Conservation (phyloP, 1,140 invertebrate genomes). For the Ips nitidus region DNA sequence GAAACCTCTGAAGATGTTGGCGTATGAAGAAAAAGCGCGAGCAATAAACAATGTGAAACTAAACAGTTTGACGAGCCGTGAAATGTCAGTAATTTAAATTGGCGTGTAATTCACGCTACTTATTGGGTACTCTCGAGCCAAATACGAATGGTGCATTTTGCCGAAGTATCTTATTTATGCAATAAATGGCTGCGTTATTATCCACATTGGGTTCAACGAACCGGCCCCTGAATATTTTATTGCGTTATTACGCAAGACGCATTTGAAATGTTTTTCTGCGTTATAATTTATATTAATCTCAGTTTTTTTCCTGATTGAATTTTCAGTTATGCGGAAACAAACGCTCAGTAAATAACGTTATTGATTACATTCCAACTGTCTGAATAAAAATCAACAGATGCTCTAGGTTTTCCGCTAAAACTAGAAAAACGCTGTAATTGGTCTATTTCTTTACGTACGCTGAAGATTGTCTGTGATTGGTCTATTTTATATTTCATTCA, state of each 20-base stretch:
- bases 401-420: too few species aligned
- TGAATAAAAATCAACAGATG: too few species aligned
- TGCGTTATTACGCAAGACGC: conserved; percentile 5
- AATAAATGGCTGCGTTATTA: conserved; percentile 2
- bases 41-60: neutral
- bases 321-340: conserved; percentile 11
- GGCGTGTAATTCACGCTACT: neutral
- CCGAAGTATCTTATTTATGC: conserved; percentile 11
- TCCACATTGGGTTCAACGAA: conserved; percentile 9
- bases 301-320: neutral
- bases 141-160: neutral
- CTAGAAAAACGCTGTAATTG: too few species aligned
- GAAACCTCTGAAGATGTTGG: neutral
- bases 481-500: too few species aligned
- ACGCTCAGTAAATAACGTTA: neutral
- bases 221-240: conserved; percentile 1
- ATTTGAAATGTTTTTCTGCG: conserved; percentile 11
- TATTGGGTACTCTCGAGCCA: neutral
- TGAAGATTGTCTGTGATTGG: too few species aligned
- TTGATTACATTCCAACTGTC: neutral
- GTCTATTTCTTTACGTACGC: too few species aligned
- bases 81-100: conserved; percentile 1
- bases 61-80: neutral
- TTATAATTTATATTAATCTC: conserved; percentile 9
- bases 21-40: neutral